Percentiles rank a stretch among this genome's conserved stretches.
Evolutionary conservation across 2,113 vertebrate species (phyloP).

Genomic region (Lagopus muta): DNA sequence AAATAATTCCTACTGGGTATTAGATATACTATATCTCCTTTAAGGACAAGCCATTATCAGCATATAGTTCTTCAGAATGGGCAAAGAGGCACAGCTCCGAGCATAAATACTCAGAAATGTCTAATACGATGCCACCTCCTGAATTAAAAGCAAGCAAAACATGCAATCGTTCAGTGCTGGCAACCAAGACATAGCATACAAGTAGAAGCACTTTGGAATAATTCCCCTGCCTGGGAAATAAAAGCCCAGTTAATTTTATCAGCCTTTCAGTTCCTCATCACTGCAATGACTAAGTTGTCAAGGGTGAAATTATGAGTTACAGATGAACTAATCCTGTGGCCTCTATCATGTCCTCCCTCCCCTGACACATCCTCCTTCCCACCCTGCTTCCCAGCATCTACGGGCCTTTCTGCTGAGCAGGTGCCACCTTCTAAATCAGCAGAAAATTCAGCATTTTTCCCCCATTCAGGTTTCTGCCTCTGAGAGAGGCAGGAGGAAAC

Average conservation of each 20-base stretch:
- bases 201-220: background rate
- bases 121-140: background rate
- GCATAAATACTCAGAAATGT: background rate
- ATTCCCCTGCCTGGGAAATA: background rate
- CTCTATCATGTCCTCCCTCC: background rate
- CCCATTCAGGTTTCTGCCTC: background rate
- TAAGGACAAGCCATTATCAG: background rate
- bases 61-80: background rate
- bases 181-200: background rate
- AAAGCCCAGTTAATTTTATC: background rate
- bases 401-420: background rate
- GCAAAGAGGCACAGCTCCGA: background rate
- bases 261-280: background rate
- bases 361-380: accelerated
- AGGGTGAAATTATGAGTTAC: background rate
- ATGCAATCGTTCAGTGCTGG: background rate
- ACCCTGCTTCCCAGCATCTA: background rate
- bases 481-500: background rate
- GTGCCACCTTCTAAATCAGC: background rate
- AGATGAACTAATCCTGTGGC: background rate
- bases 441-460: background rate
- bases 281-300: background rate
- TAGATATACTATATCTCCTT: background rate
- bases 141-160: background rate
- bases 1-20: background rate